Evolutionary conservation across 2,797 vertebrate species (phyloP).

Genomic region (Sebastiscus albofasciatus): DNA sequence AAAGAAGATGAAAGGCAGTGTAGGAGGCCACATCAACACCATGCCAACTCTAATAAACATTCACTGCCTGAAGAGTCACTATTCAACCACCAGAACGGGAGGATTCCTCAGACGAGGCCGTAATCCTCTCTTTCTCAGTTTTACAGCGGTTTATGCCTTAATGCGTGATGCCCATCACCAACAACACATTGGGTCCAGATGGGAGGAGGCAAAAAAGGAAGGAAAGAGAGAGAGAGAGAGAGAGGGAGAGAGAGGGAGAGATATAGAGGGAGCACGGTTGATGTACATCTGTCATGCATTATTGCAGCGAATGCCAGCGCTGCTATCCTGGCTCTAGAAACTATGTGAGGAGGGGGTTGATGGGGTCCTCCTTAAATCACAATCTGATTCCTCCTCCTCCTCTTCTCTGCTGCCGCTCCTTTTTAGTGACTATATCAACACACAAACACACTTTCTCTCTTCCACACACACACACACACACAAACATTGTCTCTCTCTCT

Average conservation of each 20-base stretch:
- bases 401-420: conserved; percentile 21
- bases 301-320: conserved; percentile 80
- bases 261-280: conserved; percentile 65
- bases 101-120: conserved; percentile 9
- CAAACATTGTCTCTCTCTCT: conserved; percentile 3
- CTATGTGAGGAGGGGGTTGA: conserved; percentile 71
- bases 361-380: conserved; percentile 72
- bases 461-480: neutral
- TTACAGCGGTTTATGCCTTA: conserved; percentile 31
- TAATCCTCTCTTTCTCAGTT: conserved; percentile 33
- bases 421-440: conserved; percentile 56
- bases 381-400: conserved; percentile 51
- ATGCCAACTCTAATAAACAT: conserved; percentile 19
- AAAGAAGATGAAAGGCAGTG: neutral
- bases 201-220: conserved; percentile 52
- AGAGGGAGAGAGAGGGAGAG: conserved; percentile 14
- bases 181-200: conserved; percentile 82
- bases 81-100: conserved; percentile 9
- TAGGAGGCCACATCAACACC: neutral
- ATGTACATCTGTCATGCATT: conserved; percentile 88
- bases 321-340: conserved; percentile 81
- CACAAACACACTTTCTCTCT: neutral
- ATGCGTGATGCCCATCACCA: conserved; percentile 66
- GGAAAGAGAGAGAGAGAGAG: conserved; percentile 1
- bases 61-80: neutral